Conservation (phyloP, 2,113 vertebrate genomes). For the Phyllopteryx taeniolatus region DNA sequence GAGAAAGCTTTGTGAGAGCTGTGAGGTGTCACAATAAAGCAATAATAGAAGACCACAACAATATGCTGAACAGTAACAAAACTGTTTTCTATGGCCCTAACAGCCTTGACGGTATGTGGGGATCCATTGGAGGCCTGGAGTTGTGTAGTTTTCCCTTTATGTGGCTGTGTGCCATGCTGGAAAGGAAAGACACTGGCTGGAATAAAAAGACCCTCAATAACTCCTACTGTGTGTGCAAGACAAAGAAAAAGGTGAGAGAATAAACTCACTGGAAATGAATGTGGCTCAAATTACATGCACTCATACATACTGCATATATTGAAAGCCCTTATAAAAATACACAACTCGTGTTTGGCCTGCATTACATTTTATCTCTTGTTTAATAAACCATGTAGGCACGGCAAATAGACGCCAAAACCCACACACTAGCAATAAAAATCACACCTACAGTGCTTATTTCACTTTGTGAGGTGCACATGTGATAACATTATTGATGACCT, state of each 20-base stretch:
- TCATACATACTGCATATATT: neutral
- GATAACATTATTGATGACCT: neutral
- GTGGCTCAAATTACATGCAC: conserved; percentile 32
- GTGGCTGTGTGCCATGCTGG: conserved; percentile 26
- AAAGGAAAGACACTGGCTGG: conserved; percentile 21
- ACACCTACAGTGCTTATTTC: neutral
- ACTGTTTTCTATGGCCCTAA: conserved; percentile 25
- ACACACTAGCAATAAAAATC: neutral
- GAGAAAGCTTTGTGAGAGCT: conserved; percentile 35
- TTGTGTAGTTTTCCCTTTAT: conserved; percentile 16
- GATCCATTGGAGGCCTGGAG: conserved; percentile 23
- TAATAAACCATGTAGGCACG: neutral
- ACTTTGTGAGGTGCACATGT: neutral
- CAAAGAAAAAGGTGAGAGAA: conserved; percentile 15
- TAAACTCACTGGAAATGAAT: conserved; percentile 16
- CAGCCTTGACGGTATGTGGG: conserved; percentile 16
- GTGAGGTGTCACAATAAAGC: conserved; percentile 6
- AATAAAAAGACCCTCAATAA: conserved; percentile 25
- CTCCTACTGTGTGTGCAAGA: conserved; percentile 10
- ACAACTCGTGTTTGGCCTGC: neutral
- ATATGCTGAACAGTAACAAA: conserved; percentile 20
- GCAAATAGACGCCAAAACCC: neutral
- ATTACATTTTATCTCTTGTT: conserved; percentile 12
- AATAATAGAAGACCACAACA: conserved; percentile 2
- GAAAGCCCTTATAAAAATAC: conserved; percentile 17